Percentiles rank a stretch among this genome's conserved stretches.
phyloP scores from a whole-genome alignment of 2,888 invertebrate genomes.

The Dicyrtomina minuta region DNA sequence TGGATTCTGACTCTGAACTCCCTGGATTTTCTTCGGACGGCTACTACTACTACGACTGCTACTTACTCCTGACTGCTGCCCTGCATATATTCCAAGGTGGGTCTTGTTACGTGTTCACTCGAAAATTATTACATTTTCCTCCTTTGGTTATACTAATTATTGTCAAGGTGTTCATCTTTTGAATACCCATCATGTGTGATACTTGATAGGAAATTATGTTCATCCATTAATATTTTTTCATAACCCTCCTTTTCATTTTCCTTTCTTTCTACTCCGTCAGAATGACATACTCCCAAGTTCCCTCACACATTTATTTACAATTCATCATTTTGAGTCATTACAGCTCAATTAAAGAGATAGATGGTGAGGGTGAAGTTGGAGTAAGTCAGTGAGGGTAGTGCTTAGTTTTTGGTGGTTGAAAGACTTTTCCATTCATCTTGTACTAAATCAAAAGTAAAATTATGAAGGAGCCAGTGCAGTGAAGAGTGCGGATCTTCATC shows the following conservation, averaged over 20 bases:
- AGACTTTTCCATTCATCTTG: no score
- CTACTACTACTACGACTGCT: background rate
- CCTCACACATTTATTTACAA: background rate
- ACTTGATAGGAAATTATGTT: background rate
- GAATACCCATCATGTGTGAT: constrained; percentile 8
- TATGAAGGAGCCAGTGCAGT: no score
- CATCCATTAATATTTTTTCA: background rate
- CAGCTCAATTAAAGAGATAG: no score
- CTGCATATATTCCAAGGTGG: constrained; percentile 29
- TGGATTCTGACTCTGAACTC: constrained; percentile 23
- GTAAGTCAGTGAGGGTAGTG: no score
- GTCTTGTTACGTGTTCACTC: constrained; percentile 26
- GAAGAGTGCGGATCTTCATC: no score
- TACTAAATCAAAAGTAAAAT: no score
- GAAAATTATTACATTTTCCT: constrained; percentile 24
- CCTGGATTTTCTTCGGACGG: constrained; percentile 35
- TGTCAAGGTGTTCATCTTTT: constrained; percentile 1
- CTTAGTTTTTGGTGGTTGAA: no score
- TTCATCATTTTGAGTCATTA: background rate
- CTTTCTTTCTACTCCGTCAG: no score
- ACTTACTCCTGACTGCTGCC: constrained; percentile 2
- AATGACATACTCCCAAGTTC: background rate
- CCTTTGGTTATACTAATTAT: constrained; percentile 15
- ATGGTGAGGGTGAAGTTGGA: no score
- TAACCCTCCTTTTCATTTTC: constrained; percentile 4